A percentile compares a stretch with the other conserved stretches of the same genome.
Evolutionary conservation across 1,140 invertebrate species (phyloP).

Genomic region (Lepidurus couesii): DNA sequence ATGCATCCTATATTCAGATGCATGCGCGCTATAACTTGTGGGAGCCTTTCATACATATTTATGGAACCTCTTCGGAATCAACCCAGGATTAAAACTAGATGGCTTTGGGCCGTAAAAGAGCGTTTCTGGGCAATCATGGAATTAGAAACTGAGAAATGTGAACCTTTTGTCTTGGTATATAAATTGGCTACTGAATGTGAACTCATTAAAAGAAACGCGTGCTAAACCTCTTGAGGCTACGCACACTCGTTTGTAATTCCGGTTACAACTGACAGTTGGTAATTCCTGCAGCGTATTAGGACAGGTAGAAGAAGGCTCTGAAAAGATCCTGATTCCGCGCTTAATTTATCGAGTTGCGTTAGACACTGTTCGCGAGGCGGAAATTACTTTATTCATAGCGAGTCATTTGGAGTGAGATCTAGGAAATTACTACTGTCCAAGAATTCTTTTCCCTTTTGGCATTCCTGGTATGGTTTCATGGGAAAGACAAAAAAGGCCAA

Average conservation of each 20-base stretch:
- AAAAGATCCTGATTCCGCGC: too few species aligned
- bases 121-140: background rate
- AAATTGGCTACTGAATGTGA: too few species aligned
- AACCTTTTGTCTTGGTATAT: too few species aligned
- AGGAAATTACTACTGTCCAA: conserved; percentile 3
- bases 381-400: too few species aligned
- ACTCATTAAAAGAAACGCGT: too few species aligned
- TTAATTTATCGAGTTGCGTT: too few species aligned
- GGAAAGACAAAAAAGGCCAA: background rate
- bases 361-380: too few species aligned
- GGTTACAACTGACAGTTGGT: too few species aligned
- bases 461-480: background rate
- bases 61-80: background rate
- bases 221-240: too few species aligned
- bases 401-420: background rate
- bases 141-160: background rate
- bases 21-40: background rate
- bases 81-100: background rate
- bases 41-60: conserved; percentile 9
- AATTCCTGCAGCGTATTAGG: too few species aligned
- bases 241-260: too few species aligned
- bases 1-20: background rate
- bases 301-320: too few species aligned
- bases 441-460: background rate
- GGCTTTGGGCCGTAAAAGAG: background rate